Conservation (phyloP, 1,140 invertebrate species). For the Eubasilissa regina region DNA sequence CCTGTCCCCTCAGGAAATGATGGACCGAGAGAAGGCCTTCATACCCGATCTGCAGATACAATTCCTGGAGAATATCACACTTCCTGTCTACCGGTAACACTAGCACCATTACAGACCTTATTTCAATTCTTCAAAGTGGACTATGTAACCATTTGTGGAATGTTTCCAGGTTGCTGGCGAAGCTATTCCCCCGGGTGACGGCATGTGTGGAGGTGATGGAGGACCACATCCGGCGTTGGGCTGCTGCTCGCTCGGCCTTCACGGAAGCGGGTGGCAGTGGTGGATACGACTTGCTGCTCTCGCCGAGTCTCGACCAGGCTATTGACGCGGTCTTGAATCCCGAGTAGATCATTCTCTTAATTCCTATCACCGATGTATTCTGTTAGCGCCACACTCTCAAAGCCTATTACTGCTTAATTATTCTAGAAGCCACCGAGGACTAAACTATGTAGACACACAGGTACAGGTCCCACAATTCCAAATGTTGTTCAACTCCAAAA, state of each 20-base stretch:
- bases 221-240: constrained; percentile 67
- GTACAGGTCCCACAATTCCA: too few relatives aligned
- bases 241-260: constrained; percentile 61
- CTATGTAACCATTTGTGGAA: too few relatives aligned
- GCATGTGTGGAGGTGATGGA: constrained; percentile 66
- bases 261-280: constrained; percentile 5
- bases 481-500: too few relatives aligned
- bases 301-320: constrained; percentile 38
- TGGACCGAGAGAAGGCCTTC: constrained; percentile 87
- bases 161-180: constrained; percentile 62
- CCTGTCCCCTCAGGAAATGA: constrained; percentile 81
- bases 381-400: too few relatives aligned
- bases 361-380: too few relatives aligned
- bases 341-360: not conserved
- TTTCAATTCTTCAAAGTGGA: too few relatives aligned
- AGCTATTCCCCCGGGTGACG: constrained; percentile 64
- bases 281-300: constrained; percentile 46
- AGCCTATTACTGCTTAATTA: too few relatives aligned
- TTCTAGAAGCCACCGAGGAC: too few relatives aligned
- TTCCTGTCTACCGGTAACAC: constrained; percentile 66
- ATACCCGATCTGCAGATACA: constrained; percentile 89
- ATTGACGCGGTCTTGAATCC: constrained; percentile 30
- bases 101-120: not conserved
- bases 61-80: constrained; percentile 76
- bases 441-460: too few relatives aligned